Conservation (phyloP, 2,113 vertebrate genomes). For the Chionis minor region DNA sequence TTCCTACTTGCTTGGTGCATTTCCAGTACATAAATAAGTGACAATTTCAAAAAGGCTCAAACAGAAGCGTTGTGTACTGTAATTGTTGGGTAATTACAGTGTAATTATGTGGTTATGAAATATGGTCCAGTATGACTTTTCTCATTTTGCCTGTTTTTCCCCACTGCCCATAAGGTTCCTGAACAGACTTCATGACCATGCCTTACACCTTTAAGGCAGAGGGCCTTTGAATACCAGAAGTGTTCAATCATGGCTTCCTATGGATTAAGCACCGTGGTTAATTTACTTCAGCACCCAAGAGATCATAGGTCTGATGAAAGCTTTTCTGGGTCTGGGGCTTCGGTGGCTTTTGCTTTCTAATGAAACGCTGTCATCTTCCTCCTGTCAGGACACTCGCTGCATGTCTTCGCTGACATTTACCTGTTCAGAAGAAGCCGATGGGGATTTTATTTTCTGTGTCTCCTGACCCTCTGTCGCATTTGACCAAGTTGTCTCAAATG, state of each 20-base stretch:
- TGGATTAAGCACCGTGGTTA: background rate
- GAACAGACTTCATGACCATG: background rate
- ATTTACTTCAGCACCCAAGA: background rate
- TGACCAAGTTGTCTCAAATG: background rate
- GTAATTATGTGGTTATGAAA: background rate
- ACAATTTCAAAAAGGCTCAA: background rate
- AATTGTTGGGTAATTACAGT: slow-evolving; percentile 25
- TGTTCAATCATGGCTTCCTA: background rate
- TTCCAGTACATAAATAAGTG: slow-evolving; percentile 42
- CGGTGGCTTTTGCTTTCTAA: background rate
- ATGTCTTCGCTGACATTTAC: background rate
- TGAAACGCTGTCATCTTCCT: background rate
- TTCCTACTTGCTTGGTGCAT: slow-evolving; percentile 11
- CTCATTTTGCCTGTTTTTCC: background rate
- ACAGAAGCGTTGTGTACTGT: background rate
- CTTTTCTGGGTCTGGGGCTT: background rate
- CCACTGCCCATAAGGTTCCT: background rate
- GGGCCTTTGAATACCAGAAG: background rate
- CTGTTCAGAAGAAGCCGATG: background rate
- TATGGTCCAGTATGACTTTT: background rate
- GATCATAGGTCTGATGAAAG: background rate
- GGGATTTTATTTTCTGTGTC: background rate
- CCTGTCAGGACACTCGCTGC: background rate
- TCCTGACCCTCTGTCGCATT: background rate
- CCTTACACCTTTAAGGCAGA: background rate